phyloP scores from a whole-genome alignment of 1,140 invertebrate species.

The Drosophila orena region DNA sequence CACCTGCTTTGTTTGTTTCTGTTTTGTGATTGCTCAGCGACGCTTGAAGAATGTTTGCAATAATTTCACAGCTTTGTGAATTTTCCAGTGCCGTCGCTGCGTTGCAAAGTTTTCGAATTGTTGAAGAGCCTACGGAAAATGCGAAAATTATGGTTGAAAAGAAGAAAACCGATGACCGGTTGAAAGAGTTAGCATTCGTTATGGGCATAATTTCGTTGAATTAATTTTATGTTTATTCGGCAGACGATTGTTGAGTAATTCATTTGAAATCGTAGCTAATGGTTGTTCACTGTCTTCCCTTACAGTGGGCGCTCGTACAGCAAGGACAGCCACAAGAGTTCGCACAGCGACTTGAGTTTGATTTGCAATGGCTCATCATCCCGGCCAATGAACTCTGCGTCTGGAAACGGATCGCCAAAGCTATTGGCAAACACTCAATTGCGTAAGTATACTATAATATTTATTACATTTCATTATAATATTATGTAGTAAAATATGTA shows the following conservation, averaged over 20 bases:
- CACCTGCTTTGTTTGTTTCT: conserved; percentile 41
- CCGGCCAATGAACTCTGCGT: conserved; percentile 6
- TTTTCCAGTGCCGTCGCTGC: conserved; percentile 32
- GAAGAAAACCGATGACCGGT: not conserved
- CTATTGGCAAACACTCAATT: conserved; percentile 78
- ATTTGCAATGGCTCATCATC: conserved; percentile 41
- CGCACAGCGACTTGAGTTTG: conserved; percentile 81
- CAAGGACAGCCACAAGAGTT: conserved; percentile 84
- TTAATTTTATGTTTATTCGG: conserved; percentile 19
- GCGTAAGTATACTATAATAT: conserved; percentile 60
- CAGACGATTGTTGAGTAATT: conserved; percentile 30
- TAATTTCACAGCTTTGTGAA: conserved; percentile 63
- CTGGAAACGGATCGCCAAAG: conserved; percentile 73
- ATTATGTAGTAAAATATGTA: no score
- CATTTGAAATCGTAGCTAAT: conserved; percentile 20
- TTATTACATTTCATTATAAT: no score
- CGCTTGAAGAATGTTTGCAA: conserved; percentile 43
- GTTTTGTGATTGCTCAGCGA: conserved; percentile 51
- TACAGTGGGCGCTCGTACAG: conserved; percentile 83
- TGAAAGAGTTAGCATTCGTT: conserved; percentile 1
- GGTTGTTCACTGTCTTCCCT: conserved; percentile 8
- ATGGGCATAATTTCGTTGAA: conserved; percentile 19
- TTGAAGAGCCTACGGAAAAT: conserved; percentile 1
- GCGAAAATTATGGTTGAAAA: not conserved
- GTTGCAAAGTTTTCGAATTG: conserved; percentile 29